Evolutionary conservation across 2,797 vertebrate species (phyloP).

Genomic region (Sphenodon punctatus): DNA sequence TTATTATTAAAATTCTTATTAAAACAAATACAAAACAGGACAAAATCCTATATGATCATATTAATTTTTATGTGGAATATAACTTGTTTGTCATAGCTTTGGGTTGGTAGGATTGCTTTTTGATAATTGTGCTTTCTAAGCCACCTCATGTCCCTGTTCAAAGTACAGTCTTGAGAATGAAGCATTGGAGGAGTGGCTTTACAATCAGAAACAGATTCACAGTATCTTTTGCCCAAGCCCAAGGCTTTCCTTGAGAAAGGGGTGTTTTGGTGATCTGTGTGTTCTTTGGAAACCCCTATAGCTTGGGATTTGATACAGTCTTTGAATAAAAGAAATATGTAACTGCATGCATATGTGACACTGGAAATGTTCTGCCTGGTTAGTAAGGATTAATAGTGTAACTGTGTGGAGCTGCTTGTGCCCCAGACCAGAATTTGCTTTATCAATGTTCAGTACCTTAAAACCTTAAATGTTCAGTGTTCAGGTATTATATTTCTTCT

Average conservation of each 20-base stretch:
- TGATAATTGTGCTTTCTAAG: background rate
- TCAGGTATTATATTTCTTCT: slow-evolving; percentile 7
- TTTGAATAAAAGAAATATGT: too few relatives aligned
- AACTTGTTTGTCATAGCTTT: background rate
- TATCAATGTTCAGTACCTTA: background rate
- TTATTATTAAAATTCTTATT: too few relatives aligned
- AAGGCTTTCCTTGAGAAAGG: too few relatives aligned
- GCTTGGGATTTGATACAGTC: too few relatives aligned
- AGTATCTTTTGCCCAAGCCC: slow-evolving; percentile 12
- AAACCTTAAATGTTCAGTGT: slow-evolving; percentile 10
- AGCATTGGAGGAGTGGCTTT: slow-evolving; percentile 12
- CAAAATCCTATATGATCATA: too few relatives aligned
- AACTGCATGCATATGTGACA: too few relatives aligned
- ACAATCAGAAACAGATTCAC: slow-evolving; percentile 19
- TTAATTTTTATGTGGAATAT: too few relatives aligned
- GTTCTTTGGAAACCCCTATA: too few relatives aligned
- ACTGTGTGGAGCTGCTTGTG: background rate
- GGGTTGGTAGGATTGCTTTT: background rate
- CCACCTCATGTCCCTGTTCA: background rate
- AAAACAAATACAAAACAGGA: too few relatives aligned
- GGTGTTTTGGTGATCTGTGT: too few relatives aligned
- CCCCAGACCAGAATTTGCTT: background rate
- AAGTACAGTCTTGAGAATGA: background rate
- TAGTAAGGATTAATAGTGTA: too few relatives aligned
- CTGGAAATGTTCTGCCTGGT: too few relatives aligned